phyloP scores from a whole-genome alignment of 2,113 vertebrate genomes.

The Larimichthys polyactis region DNA sequence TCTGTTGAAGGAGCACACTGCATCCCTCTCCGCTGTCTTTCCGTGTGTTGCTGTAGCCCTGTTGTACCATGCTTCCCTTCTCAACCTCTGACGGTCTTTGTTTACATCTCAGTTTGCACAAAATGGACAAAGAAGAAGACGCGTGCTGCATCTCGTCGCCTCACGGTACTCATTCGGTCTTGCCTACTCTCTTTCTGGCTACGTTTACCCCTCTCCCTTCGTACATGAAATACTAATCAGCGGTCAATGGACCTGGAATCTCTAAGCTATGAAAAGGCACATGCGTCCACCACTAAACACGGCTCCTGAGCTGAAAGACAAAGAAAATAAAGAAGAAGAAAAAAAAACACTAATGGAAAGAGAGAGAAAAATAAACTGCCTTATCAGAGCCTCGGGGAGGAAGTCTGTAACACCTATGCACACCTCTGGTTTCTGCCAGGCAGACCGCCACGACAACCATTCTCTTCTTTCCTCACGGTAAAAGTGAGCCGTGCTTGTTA shows the following conservation, averaged over 20 bases:
- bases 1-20: slow-evolving; percentile 70
- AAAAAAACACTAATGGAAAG: background rate
- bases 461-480: slow-evolving; percentile 24
- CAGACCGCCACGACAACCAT: slow-evolving; percentile 45
- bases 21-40: slow-evolving; percentile 34
- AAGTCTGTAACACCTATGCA: slow-evolving; percentile 77
- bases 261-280: slow-evolving; percentile 31
- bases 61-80: slow-evolving; percentile 30
- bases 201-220: background rate
- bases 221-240: slow-evolving; percentile 5
- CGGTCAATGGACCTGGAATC: slow-evolving; percentile 10
- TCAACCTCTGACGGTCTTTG: slow-evolving; percentile 59
- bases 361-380: slow-evolving; percentile 43
- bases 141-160: slow-evolving; percentile 18
- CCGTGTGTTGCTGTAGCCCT: slow-evolving; percentile 45
- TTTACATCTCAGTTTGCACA: slow-evolving; percentile 83
- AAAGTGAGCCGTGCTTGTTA: slow-evolving; percentile 92
- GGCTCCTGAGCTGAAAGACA: slow-evolving; percentile 25
- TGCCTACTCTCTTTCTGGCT: slow-evolving; percentile 8
- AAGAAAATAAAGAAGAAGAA: background rate
- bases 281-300: slow-evolving; percentile 5
- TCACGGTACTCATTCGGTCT: slow-evolving; percentile 24
- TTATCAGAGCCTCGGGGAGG: slow-evolving; percentile 56
- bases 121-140: slow-evolving; percentile 66
- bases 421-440: slow-evolving; percentile 73